Evolutionary conservation across 2,113 vertebrate genomes (phyloP), one percentile per base, ranked within the genome.

Genomic region (Ornithorhynchus anatinus): DNA sequence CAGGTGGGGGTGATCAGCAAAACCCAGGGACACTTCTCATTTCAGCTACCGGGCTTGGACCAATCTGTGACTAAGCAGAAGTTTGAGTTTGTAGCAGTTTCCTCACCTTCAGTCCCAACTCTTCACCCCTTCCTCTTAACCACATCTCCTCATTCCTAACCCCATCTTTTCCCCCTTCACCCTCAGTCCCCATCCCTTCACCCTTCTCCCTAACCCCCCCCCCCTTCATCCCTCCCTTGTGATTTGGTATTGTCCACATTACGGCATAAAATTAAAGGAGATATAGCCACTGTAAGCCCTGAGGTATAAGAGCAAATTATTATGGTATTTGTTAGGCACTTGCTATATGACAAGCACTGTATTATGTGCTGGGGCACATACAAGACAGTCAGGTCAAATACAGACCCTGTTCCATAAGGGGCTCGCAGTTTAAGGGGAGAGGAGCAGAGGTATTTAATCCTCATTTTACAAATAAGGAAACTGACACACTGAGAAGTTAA

Each of bases 61-160:
- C 72, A 82, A 16, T 2, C 47, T 48, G 31, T 31, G 43, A 33
- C 52, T 59, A 72, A 84, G 78, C 37, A 59, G 43, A 78, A 44
- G 23, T 15, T 56, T 63, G 57, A 62, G 33, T 57, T 64, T 59
- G 45, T 25, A 69, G 36, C 16, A 65, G 13, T 72, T 79, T 38
- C 44, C 63, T 20, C 27, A 68, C 74, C 59, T 32, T 51, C 23
- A 72, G 37, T 59, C 60, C n/a, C n/a, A 72, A 19, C 29, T 35
- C 31, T 77, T 75, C 44, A 74, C 70, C 31, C 40, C 58, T n/a
- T n/a, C n/a, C 67, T 0, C 0, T 81, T 64, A 62, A 50, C 19
- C 59, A 32, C 75, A 32, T 77, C 60, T 79, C 83, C 75, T 79
- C 42, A 57, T 47, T 73, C 67, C 59, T 59, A 58, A 82, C 65